Evolutionary conservation across 1,140 invertebrate genomes (phyloP).

Genomic region (Caenorhabditis latens): DNA sequence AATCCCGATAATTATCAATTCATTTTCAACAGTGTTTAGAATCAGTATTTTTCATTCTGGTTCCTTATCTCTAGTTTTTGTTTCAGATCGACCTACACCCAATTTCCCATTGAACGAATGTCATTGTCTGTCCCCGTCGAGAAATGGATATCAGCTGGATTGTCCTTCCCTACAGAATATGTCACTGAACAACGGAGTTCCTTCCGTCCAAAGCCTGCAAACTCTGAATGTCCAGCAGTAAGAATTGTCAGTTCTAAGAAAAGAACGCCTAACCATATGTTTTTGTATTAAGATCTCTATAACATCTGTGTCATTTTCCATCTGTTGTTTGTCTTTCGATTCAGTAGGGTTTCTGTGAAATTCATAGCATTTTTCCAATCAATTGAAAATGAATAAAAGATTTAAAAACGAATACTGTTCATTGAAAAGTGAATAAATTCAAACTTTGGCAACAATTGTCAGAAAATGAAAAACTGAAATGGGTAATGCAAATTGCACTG

Average conservation of each 20-base stretch:
- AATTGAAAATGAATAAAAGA: too few species aligned
- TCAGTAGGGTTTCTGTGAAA: background rate
- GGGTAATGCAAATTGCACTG: background rate
- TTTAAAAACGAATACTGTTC: too few species aligned
- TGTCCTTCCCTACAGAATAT: constrained; percentile 29
- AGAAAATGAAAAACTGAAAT: background rate
- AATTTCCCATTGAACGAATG: constrained; percentile 53
- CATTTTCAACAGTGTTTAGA: too few species aligned
- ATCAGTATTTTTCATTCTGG: too few species aligned
- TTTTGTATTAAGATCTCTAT: background rate
- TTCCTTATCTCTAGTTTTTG: background rate
- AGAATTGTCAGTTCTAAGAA: constrained; percentile 38
- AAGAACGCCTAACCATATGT: background rate
- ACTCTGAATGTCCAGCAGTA: constrained; percentile 16
- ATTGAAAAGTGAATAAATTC: too few species aligned
- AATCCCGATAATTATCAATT: background rate
- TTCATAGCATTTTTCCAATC: too few species aligned
- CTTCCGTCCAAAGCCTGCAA: constrained; percentile 12
- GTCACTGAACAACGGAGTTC: background rate
- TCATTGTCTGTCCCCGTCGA: constrained; percentile 16
- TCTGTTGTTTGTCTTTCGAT: background rate
- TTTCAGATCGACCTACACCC: constrained; percentile 42
- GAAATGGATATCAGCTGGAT: constrained; percentile 14
- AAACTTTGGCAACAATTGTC: too few species aligned
- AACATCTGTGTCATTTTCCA: background rate